Evolutionary conservation across 2,113 vertebrate species (phyloP), one percentile per base, ranked within the genome.

Genomic region (Psephotus haematonotus): DNA sequence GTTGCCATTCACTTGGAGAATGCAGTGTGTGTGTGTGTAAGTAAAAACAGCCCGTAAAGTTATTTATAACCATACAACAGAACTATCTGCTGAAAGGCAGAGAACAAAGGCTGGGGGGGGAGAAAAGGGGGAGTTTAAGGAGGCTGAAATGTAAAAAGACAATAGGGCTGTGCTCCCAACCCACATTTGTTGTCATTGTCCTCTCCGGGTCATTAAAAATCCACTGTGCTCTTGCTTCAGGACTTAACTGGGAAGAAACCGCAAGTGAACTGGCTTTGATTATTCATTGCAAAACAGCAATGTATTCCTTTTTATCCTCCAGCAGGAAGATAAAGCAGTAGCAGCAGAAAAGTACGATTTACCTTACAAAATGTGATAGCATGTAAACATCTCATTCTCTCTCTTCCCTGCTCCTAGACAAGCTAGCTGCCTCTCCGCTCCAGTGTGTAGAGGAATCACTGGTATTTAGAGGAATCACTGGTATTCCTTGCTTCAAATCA

Each of bases 11-110:
- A 95, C 62, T 82, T 37, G 69, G 39, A 92, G 69, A 93, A 79
- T 79, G 62, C 46, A 62, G 47, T 13, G 64, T 60, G 44, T 47
- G 16, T 43, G 69, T 70, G 81, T 59, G 80, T 68, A 83, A 76
- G 83, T 65, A 92, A 95, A 96, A 96, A 91, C 88, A 95, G 47
- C 33, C 65, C 14, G 3, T 88, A 67, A 92, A 93, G 71, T 88
- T 92, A 95, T 95, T 95, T 90, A 93, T 91, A 91, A 81, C 59
- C 9, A 1, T 59, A 82, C 74, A 89, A 92, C 77, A 85, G 71
- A 67, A 65, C 53, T 91, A 60, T 71, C 44, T 82, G 24, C 14
- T 87, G 88, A 95, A 92, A 94, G 43, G 60, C 49, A 53, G 44
- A 93, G 70, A 84, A 87, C 52, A 95, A 94, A 82, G 27, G 10